Evolutionary conservation across 2,797 vertebrate genomes (phyloP).

Genomic region (Siniperca obscura): DNA sequence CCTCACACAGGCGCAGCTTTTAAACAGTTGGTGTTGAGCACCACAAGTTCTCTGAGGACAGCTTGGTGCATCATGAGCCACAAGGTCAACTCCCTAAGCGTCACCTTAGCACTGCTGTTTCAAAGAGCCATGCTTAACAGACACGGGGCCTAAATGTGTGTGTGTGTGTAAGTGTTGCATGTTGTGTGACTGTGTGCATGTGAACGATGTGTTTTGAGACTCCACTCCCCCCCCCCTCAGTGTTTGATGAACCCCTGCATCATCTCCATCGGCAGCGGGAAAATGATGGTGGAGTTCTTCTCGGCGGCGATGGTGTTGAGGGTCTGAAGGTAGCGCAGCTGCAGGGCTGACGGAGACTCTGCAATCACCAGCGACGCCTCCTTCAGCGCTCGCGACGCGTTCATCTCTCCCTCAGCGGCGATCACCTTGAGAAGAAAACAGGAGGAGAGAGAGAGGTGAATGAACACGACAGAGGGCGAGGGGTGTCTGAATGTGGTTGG

Average conservation of each 20-base stretch:
- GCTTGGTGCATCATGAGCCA: background rate
- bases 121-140: background rate
- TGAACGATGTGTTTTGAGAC: background rate
- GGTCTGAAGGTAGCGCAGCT: conserved; percentile 97
- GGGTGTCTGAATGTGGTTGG: background rate
- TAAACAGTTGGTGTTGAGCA: background rate
- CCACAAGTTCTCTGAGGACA: background rate
- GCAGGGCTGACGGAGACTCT: conserved; percentile 93
- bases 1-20: too few relatives aligned
- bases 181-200: background rate
- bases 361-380: conserved; percentile 95
- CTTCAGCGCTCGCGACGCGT: conserved; percentile 93
- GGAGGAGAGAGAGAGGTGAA: background rate
- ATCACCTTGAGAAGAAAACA: conserved; percentile 88
- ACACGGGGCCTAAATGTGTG: background rate
- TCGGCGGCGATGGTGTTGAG: conserved; percentile 95
- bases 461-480: background rate
- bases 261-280: conserved; percentile 95
- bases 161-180: background rate
- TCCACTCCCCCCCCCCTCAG: conserved; percentile 54
- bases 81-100: background rate
- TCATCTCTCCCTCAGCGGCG: conserved; percentile 97
- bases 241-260: conserved; percentile 84
- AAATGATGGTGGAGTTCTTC: conserved; percentile 97
- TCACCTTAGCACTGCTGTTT: background rate